Percentiles rank a stretch among this genome's conserved stretches.
Conservation (phyloP, 2,888 invertebrate species). For the Diaphora mendica region DNA sequence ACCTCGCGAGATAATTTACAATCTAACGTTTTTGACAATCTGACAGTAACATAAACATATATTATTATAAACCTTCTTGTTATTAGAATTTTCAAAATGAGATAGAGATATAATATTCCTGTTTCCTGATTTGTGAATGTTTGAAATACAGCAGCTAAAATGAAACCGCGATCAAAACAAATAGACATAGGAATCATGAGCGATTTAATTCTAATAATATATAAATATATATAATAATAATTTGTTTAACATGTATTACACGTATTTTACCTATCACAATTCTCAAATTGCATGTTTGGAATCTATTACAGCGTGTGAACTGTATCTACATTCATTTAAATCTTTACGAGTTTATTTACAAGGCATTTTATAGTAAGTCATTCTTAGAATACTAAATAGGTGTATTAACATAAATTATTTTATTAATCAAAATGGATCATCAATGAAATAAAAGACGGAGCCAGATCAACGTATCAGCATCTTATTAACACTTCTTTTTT, state of each 20-base stretch:
- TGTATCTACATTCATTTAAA: not conserved
- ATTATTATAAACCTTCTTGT: too few relatives aligned
- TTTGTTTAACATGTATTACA: not conserved
- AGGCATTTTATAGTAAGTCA: not conserved
- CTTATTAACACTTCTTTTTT: not conserved
- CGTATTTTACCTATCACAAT: not conserved
- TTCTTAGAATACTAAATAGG: not conserved
- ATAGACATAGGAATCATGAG: too few relatives aligned
- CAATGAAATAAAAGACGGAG: not conserved
- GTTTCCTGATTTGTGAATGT: too few relatives aligned
- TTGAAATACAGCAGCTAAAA: too few relatives aligned
- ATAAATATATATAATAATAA: too few relatives aligned
- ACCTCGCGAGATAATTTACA: too few relatives aligned
- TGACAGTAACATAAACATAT: too few relatives aligned
- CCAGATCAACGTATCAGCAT: not conserved
- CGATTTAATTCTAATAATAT: too few relatives aligned
- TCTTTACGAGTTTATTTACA: slow-evolving; percentile 5
- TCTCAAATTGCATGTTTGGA: slow-evolving; percentile 2
- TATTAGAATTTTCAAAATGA: too few relatives aligned
- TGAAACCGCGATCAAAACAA: too few relatives aligned
- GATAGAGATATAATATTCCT: too few relatives aligned
- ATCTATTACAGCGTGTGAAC: slow-evolving; percentile 6
- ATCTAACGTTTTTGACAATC: too few relatives aligned
- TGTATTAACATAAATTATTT: not conserved
- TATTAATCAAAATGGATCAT: not conserved